A percentile compares a stretch with the other conserved stretches of the same genome.
phyloP scores from a whole-genome alignment of 35 echinoderm and acorn worm species.

The Apostichopus parvimensis region DNA sequence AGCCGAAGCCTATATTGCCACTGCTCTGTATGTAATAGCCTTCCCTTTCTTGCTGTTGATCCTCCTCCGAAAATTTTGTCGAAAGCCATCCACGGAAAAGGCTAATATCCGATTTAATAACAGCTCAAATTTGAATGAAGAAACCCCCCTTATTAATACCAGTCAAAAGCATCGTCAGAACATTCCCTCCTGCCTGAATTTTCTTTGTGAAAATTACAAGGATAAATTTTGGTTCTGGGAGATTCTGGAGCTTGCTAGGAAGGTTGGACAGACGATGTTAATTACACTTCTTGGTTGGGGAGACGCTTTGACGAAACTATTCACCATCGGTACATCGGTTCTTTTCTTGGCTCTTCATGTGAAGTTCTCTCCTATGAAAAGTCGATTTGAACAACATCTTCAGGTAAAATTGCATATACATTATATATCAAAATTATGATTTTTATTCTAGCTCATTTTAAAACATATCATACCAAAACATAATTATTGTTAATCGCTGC shows the following conservation, averaged over 20 bases:
- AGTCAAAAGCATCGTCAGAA: not conserved
- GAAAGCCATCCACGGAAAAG: too few relatives aligned
- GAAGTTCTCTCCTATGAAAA: constrained; percentile 37
- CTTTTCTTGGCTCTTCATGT: constrained; percentile 36
- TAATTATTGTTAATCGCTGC: too few relatives aligned
- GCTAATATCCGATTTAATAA: not conserved
- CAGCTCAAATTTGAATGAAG: not conserved
- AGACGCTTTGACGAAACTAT: constrained; percentile 22
- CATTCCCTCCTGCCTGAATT: constrained; percentile 16
- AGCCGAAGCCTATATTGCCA: constrained; percentile 1
- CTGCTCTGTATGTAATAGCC: constrained; percentile 22
- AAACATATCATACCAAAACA: too few relatives aligned
- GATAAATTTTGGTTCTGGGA: constrained; percentile 67
- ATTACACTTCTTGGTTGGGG: not conserved
- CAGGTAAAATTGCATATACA: constrained; percentile 20
- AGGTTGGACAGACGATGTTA: not conserved
- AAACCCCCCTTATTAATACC: not conserved
- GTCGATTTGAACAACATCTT: constrained; percentile 38
- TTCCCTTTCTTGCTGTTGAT: constrained; percentile 45
- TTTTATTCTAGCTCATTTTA: too few relatives aligned
- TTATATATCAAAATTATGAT: too few relatives aligned
- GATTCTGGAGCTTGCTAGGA: constrained; percentile 50
- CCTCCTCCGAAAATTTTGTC: constrained; percentile 12
- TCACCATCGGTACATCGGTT: constrained; percentile 40
- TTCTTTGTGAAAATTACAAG: constrained; percentile 72